Base-by-base conservation (phyloP, 2,888 invertebrate genomes). In the Neocrepidodera transversa region DNA sequence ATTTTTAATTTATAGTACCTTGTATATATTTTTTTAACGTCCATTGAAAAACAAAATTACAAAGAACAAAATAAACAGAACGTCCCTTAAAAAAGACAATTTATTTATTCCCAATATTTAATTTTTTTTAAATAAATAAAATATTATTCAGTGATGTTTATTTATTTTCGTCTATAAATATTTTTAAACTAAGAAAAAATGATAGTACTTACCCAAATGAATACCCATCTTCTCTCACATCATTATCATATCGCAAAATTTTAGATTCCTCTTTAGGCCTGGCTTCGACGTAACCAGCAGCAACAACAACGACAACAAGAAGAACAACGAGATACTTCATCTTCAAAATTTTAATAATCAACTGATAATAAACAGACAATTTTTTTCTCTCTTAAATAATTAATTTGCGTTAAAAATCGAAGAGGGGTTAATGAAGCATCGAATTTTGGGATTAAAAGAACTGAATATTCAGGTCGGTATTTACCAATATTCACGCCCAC, bases 301-400 rank as follows among this genome's bases (percentile, higher is more conserved):
- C 13, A 8, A 49, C 20, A 30, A 16, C 51, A n/a, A 47, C 16
- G 20, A 23, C 35, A 45, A 45, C 32, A 26, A 53, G 20, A 32
- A 53, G 1, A 11, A 45, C 36, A 45, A 54, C 23, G 35, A 36
- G 45, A n/a, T 14, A 32, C 26, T 43, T 47, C 54, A 54, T 54
- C 35, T 43, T 53, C 10, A 32, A 8, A 32, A 32, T 48, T 30
- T 30, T 48, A 16, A 40, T 11, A 11, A 14, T 26, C n/a, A n/a
- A 40, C 51, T 51, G 16, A 30, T 18, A 8, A 40, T 6, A 28
- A 17, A 51, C 17, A 51, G 26, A 0, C 16, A 16, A n/a, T 45
- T 45, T 54, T 54, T 17, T 14, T 35, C 23, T 54, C n/a, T n/a
- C n/a, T 54, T 47, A 54, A 54, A 54, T 36, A 36, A 45, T 23